Conservation (phyloP, 2,888 invertebrate species). For the Halictus quadricinctus region DNA sequence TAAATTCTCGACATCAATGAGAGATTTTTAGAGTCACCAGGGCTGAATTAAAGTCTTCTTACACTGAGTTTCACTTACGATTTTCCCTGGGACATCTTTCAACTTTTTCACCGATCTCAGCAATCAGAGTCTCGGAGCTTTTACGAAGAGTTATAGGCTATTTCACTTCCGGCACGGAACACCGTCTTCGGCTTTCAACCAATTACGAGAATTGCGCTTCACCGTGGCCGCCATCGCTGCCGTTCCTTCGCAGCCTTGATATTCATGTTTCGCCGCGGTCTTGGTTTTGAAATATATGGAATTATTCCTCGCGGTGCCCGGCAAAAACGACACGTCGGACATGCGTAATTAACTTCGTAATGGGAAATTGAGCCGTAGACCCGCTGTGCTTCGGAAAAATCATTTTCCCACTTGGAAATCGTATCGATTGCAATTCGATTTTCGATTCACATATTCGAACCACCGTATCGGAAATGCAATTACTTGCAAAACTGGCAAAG, state of each 20-base stretch:
- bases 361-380: not conserved
- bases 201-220: slow-evolving; percentile 32
- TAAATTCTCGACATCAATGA: slow-evolving; percentile 38
- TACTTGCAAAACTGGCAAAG: too few relatives aligned
- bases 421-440: not conserved
- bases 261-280: slow-evolving; percentile 6
- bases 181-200: slow-evolving; percentile 28
- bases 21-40: slow-evolving; percentile 18
- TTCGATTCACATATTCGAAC: not conserved
- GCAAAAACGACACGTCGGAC: not conserved
- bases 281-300: not conserved
- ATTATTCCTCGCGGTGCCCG: not conserved
- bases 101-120: slow-evolving; percentile 40
- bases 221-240: slow-evolving; percentile 1
- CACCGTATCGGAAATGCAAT: too few relatives aligned
- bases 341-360: not conserved
- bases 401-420: not conserved
- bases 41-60: slow-evolving; percentile 32
- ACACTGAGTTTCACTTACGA: slow-evolving; percentile 50
- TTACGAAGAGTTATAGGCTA: slow-evolving; percentile 36
- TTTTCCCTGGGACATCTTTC: slow-evolving; percentile 23
- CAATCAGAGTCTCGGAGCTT: slow-evolving; percentile 33
- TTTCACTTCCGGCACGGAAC: slow-evolving; percentile 27
- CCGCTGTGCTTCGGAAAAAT: not conserved
- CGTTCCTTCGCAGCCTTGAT: slow-evolving; percentile 9